A percentile compares a stretch with the other conserved stretches of the same genome.
These are phyloP conservation scores for Mionectes macconnelli DNA, from an alignment of 2,113 vertebrate species.

Conservation along the genomic window DNA sequence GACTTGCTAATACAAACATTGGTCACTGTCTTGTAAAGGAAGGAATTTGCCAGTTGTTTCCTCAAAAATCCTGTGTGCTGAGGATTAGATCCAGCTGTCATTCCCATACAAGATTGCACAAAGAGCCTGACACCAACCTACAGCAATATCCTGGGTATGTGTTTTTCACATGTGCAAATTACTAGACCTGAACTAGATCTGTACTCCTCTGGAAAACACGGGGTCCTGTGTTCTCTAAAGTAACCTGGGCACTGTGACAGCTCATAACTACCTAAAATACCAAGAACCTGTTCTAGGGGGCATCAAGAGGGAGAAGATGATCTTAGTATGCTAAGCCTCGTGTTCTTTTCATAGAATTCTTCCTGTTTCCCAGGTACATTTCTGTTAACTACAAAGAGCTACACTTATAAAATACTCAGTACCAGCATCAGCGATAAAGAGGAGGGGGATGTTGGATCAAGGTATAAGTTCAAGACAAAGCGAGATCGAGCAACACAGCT, in stretches of 20 bases:
- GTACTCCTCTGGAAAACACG: not conserved
- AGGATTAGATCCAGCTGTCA: slow-evolving; percentile 31
- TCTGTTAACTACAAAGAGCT: not conserved
- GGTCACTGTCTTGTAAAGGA: not conserved
- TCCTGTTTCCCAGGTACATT: not conserved
- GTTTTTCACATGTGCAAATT: not conserved
- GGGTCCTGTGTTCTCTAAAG: not conserved
- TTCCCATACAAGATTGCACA: not conserved
- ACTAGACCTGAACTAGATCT: not conserved
- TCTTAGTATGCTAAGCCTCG: not conserved
- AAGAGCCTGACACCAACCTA: not conserved
- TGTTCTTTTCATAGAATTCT: not conserved
- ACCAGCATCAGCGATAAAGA: fast-evolving
- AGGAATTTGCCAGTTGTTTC: slow-evolving; percentile 31
- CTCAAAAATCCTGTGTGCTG: not conserved
- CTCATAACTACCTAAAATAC: not conserved
- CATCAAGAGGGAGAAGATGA: not conserved
- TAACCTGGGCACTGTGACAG: not conserved
- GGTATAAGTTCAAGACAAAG: not conserved
- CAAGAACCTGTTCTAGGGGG: not conserved
- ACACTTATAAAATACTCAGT: not conserved
- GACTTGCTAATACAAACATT: not conserved
- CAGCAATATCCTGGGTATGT: not conserved
- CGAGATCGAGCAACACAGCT: not conserved
- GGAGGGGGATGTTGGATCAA: not conserved